Percentiles rank a stretch among this genome's conserved stretches.
Evolutionary conservation across 2,113 vertebrate genomes (phyloP).

Genomic region (Prinia subflava): DNA sequence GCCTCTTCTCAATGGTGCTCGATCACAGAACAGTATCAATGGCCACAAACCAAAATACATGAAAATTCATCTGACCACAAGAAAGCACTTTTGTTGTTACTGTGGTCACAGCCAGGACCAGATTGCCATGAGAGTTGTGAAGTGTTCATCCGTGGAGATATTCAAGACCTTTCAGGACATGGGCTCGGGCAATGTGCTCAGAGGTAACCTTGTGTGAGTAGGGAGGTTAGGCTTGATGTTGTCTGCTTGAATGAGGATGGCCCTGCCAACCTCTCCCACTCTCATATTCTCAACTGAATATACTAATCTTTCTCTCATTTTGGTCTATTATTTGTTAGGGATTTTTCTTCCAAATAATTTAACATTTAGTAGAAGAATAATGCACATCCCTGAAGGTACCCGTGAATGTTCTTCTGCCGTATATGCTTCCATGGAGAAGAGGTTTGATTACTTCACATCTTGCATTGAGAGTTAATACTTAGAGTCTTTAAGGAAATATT

Average conservation of each 20-base stretch:
- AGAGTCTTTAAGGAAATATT: slow-evolving; percentile 4
- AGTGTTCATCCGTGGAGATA: not conserved
- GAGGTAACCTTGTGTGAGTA: not conserved
- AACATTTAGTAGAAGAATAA: not conserved
- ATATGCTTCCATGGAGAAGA: not conserved
- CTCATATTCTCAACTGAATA: not conserved
- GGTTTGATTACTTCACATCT: not conserved
- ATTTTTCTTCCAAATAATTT: not conserved
- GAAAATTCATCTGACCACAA: not conserved
- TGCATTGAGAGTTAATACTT: slow-evolving; percentile 3
- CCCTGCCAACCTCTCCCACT: not conserved
- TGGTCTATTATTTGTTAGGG: not conserved
- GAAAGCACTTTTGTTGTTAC: not conserved
- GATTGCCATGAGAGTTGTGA: not conserved
- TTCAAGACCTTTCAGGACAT: not conserved
- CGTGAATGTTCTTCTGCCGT: not conserved
- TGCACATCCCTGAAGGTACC: not conserved
- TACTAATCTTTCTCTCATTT: not conserved
- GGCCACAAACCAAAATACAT: not conserved
- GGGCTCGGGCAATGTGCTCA: not conserved
- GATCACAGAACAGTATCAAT: not conserved
- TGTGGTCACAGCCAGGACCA: not conserved
- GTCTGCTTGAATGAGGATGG: not conserved
- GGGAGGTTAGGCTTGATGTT: not conserved
- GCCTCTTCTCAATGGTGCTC: not conserved